Conservation (phyloP, 2,797 vertebrate genomes). For the Danionella dracula region DNA sequence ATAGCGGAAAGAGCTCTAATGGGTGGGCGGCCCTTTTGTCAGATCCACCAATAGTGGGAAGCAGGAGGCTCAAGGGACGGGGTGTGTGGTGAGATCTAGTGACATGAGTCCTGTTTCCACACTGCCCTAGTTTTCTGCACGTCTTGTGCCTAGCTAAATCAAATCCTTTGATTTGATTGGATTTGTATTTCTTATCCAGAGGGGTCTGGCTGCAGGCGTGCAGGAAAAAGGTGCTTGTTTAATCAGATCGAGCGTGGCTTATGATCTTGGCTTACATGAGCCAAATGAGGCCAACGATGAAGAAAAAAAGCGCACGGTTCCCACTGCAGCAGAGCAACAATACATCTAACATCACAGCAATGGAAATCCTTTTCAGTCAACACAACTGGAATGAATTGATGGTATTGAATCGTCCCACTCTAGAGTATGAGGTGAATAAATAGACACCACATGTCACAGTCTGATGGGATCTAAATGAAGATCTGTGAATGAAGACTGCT, state of each 20-base stretch:
- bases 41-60: background rate
- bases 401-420: background rate
- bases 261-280: constrained; percentile 8
- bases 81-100: constrained; percentile 33
- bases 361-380: background rate
- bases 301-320: background rate
- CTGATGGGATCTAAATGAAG: background rate
- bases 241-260: constrained; percentile 17
- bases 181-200: background rate
- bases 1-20: constrained; percentile 19
- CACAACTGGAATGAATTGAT: background rate
- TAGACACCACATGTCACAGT: background rate
- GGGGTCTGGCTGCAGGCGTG: background rate
- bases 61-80: constrained; percentile 18
- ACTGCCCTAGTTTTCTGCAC: constrained; percentile 58
- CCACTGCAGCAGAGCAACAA: background rate
- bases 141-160: constrained; percentile 7
- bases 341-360: background rate
- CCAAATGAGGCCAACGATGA: constrained; percentile 37
- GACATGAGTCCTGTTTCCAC: constrained; percentile 54
- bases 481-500: background rate
- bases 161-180: constrained; percentile 10
- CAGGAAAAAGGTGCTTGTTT: background rate
- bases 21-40: constrained; percentile 38
- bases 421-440: background rate